phyloP scores from a whole-genome alignment of 1,140 invertebrate genomes.

The Leguminivora glycinivorella region DNA sequence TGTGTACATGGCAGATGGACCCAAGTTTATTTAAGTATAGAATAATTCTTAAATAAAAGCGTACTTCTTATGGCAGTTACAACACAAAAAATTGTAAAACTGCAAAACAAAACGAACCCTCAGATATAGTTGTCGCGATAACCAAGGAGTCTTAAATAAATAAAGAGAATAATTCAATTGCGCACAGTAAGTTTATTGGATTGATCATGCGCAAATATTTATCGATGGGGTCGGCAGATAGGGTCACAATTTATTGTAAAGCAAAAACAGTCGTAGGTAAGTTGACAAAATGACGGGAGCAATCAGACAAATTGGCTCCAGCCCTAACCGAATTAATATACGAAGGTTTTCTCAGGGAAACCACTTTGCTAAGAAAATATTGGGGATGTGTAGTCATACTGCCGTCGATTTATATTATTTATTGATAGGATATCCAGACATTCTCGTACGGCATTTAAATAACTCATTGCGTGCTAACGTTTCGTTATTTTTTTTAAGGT shows the following conservation, averaged over 20 bases:
- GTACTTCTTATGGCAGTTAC: not conserved
- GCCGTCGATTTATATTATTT: constrained; percentile 20
- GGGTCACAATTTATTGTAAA: constrained; percentile 78
- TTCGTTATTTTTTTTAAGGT: not conserved
- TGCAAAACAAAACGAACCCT: constrained; percentile 5
- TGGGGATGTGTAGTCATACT: constrained; percentile 37
- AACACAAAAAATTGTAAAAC: not conserved
- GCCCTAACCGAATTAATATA: constrained; percentile 73
- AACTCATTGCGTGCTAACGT: constrained; percentile 35
- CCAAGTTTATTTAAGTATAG: too few relatives aligned
- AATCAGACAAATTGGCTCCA: constrained; percentile 80
- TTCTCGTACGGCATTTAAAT: not conserved
- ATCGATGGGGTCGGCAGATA: constrained; percentile 71
- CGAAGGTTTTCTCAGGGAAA: constrained; percentile 72
- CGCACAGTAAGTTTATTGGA: constrained; percentile 65
- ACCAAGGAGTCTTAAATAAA: constrained; percentile 41
- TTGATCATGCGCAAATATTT: constrained; percentile 78
- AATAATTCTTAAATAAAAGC: not conserved
- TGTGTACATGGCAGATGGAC: too few relatives aligned
- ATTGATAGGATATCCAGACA: not conserved
- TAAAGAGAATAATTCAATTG: constrained; percentile 61
- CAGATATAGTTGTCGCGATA: constrained; percentile 22
- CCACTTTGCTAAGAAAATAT: constrained; percentile 64
- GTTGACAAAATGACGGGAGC: constrained; percentile 69
- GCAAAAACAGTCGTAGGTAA: constrained; percentile 63